Conservation (phyloP, 2,113 vertebrate genomes). For the Paramormyrops kingsleyae region DNA sequence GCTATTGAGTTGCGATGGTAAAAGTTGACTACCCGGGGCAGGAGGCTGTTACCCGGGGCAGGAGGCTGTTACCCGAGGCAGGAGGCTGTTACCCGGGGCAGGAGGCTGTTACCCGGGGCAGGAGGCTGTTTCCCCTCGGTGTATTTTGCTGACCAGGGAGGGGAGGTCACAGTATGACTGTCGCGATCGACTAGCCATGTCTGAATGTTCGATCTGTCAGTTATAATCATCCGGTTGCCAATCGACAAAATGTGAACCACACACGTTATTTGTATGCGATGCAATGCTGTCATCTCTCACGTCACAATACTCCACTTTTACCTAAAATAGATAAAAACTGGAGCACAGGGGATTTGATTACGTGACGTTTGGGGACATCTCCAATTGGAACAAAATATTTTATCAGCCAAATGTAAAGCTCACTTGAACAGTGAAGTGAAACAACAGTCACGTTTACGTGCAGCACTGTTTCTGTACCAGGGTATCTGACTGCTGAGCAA, state of each 20-base stretch:
- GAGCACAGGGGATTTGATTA: background rate
- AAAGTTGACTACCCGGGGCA: background rate
- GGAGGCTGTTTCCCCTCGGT: background rate
- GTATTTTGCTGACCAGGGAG: background rate
- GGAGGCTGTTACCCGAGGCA: background rate
- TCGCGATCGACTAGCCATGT: background rate
- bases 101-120: background rate
- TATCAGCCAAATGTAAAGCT: background rate
- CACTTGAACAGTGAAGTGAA: background rate
- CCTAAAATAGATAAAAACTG: background rate
- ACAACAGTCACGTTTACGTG: background rate
- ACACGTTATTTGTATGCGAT: background rate
- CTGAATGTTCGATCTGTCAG: background rate
- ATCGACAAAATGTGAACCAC: background rate
- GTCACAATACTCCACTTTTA: background rate
- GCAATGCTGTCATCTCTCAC: background rate
- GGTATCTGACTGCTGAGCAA: background rate
- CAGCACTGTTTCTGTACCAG: background rate
- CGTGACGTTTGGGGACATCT: background rate
- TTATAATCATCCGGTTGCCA: background rate
- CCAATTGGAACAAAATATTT: background rate
- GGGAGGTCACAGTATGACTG: background rate
- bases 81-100: background rate
- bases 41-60: background rate
- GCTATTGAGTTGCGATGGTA: background rate